A percentile compares a stretch with the other conserved stretches of the same genome.
Conservation (phyloP, 2,797 vertebrate genomes). For the Syngnathus acus region DNA sequence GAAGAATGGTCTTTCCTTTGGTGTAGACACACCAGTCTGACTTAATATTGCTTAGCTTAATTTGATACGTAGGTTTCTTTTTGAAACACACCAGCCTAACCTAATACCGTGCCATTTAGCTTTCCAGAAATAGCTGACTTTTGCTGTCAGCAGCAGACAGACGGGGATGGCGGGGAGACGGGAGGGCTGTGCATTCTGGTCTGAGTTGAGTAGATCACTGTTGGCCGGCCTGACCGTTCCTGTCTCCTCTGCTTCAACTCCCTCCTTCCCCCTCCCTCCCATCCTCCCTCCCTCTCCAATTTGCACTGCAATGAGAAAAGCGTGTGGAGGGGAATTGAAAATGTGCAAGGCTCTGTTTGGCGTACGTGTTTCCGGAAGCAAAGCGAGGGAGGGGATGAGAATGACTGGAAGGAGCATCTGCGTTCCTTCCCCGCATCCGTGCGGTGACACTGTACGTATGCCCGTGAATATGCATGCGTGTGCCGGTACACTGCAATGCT, state of each 20-base stretch:
- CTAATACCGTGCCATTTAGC: constrained; percentile 14
- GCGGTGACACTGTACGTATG: constrained; percentile 27
- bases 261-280: constrained; percentile 4
- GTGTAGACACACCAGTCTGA: background rate
- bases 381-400: constrained; percentile 34
- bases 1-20: constrained; percentile 9
- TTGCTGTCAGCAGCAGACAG: constrained; percentile 26
- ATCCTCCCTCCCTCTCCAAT: constrained; percentile 25
- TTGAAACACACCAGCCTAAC: constrained; percentile 4
- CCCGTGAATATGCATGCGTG: constrained; percentile 33
- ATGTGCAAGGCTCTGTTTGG: constrained; percentile 46
- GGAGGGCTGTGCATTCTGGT: constrained; percentile 71
- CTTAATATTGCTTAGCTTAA: constrained; percentile 4
- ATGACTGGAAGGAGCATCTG: constrained; percentile 27
- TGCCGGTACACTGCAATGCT: constrained; percentile 53
- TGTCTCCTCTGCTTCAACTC: constrained; percentile 42
- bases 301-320: constrained; percentile 63
- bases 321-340: constrained; percentile 67
- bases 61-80: constrained; percentile 12
- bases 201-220: constrained; percentile 56
- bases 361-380: constrained; percentile 27
- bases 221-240: constrained; percentile 50
- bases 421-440: constrained; percentile 22
- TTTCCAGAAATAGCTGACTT: constrained; percentile 59
- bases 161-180: constrained; percentile 1